phyloP scores from a whole-genome alignment of 2,113 vertebrate species.

The Daubentonia madagascariensis region DNA sequence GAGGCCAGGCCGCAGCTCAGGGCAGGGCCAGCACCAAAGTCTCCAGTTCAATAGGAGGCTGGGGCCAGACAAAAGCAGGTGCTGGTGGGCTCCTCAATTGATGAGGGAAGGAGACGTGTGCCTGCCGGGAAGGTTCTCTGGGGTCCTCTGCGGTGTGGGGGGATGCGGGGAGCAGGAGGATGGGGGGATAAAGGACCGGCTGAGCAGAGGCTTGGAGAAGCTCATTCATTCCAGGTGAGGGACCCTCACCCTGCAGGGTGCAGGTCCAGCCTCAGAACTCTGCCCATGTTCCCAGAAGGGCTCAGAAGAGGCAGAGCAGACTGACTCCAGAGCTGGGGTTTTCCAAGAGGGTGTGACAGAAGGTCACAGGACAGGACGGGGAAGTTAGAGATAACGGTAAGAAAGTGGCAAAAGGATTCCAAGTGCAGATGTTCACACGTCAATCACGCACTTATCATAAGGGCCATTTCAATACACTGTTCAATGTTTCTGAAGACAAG shows the following conservation, averaged over 20 bases:
- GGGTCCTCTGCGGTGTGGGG: background rate
- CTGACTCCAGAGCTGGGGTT: background rate
- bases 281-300: background rate
- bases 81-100: background rate
- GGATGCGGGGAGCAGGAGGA: no score
- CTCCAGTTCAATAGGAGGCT: background rate
- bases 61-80: background rate
- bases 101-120: background rate
- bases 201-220: background rate
- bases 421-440: no score
- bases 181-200: no score
- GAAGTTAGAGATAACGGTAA: background rate
- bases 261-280: rapidly evolving
- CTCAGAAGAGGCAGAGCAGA: background rate
- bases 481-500: background rate
- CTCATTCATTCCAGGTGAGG: background rate
- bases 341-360: background rate
- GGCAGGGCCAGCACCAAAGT: no score
- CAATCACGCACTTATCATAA: background rate
- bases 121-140: background rate
- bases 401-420: background rate
- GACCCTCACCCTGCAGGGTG: background rate
- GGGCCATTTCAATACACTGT: background rate
- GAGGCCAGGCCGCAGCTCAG: rapidly evolving
- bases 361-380: background rate